Conservation (phyloP, 2,797 vertebrate genomes). For the Typhlichthys eigenmanni region DNA sequence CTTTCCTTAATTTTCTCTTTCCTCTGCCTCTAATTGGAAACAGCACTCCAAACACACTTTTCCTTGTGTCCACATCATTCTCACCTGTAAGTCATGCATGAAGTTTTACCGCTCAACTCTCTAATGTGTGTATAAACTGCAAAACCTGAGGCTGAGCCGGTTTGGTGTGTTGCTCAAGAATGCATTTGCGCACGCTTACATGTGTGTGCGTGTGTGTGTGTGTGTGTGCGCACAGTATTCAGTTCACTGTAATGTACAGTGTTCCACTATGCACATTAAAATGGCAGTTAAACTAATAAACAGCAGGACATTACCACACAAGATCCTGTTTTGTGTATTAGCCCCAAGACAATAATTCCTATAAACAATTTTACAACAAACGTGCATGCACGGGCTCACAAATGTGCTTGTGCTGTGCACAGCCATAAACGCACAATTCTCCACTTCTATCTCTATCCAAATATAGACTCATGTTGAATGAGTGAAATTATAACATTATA, state of each 20-base stretch:
- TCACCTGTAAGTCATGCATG: not conserved
- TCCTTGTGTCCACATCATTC: conserved; percentile 12
- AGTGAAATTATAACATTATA: not conserved
- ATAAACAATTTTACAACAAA: not conserved
- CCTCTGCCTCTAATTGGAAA: conserved; percentile 31
- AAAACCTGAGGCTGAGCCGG: too few species aligned
- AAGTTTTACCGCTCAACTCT: too few species aligned
- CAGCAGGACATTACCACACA: not conserved
- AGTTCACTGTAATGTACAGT: not conserved
- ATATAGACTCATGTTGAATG: conserved; percentile 10
- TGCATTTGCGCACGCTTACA: not conserved
- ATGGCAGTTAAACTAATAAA: not conserved
- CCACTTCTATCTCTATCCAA: conserved; percentile 26
- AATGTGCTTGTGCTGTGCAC: not conserved
- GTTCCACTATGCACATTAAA: not conserved
- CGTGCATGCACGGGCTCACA: not conserved
- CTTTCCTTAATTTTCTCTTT: conserved; percentile 41
- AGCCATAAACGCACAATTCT: conserved; percentile 7
- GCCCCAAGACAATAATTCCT: conserved; percentile 1
- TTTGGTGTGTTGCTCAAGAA: not conserved
- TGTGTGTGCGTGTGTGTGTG: conserved; percentile 5
- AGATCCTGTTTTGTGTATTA: conserved; percentile 3
- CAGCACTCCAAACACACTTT: conserved; percentile 16
- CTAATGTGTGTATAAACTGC: too few species aligned
- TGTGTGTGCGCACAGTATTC: not conserved